Evolutionary conservation across 1,140 invertebrate species (phyloP).

Genomic region (Drosophila watanabei): DNA sequence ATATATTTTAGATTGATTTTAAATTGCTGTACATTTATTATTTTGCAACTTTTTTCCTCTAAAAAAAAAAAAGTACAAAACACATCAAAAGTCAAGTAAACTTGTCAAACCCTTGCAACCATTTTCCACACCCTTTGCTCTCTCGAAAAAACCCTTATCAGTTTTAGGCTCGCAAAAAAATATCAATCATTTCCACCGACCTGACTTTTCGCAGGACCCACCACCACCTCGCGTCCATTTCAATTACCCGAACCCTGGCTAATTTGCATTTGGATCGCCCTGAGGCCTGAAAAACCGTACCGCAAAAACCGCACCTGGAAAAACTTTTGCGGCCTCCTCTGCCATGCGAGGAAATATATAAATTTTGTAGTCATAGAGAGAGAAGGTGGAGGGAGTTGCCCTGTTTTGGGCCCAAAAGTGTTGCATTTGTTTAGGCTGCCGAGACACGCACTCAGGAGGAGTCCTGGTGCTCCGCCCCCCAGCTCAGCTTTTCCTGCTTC

Average conservation of each 20-base stretch:
- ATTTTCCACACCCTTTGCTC: constrained; percentile 16
- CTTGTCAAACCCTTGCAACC: constrained; percentile 29
- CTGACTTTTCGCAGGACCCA: constrained; percentile 29
- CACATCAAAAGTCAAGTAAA: constrained; percentile 33
- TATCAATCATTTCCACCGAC: constrained; percentile 53
- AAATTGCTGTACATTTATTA: constrained; percentile 12
- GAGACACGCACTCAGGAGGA: constrained; percentile 48
- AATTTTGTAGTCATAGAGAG: constrained; percentile 68
- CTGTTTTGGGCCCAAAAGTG: constrained; percentile 67
- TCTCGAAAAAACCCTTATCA: constrained; percentile 36
- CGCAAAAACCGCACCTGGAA: constrained; percentile 63
- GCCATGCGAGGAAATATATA: constrained; percentile 54
- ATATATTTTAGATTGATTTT: not conserved
- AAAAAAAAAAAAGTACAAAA: too few relatives aligned
- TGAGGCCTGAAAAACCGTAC: constrained; percentile 45
- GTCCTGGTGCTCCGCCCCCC: not conserved
- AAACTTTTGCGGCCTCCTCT: constrained; percentile 37
- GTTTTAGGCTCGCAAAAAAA: constrained; percentile 31
- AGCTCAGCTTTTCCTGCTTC: not conserved
- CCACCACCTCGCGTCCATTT: constrained; percentile 1
- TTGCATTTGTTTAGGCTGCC: constrained; percentile 78
- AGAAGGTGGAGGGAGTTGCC: too few relatives aligned
- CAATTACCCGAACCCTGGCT: constrained; percentile 49
- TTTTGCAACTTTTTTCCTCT: not conserved
- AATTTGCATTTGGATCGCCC: constrained; percentile 71